Evolutionary conservation across 2,797 vertebrate species (phyloP), one percentile per base, ranked within the genome.

Genomic region (Eulemur albifrons): DNA sequence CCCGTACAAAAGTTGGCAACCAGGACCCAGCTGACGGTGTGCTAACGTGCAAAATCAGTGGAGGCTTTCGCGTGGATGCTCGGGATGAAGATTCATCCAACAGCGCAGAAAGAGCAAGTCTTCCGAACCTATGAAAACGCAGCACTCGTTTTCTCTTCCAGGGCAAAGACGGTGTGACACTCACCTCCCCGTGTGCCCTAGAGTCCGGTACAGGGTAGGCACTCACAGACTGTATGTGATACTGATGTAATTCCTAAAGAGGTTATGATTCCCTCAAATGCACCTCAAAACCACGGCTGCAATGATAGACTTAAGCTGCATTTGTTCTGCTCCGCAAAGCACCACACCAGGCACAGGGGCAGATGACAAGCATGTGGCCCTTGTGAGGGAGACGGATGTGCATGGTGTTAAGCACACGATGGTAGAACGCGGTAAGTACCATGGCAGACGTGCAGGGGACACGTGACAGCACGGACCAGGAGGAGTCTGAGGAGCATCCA

Each of bases 311-410:
- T 84, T 80, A 30, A 59, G 32, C 7, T 3, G 12, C 20, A 5
- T 6, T 54, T 14, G 8, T 83, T 18, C 79, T 20, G 12, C 48
- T n/a, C 59, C 23, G 76, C 82, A 72, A 11, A 72, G 85, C 43
- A 12, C 72, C 70, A 13, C 3, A 1, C 61, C 57, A 23, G 91
- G 40, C 40, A 27, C 12, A 2, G 0, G 54, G 76, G 32, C 86
- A 50, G 90, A 82, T 12, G 59, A 81, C 69, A 88, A 85, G 20
- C 79, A 69, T 15, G 20, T 30, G 88, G 72, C 8, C 88, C 87
- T 54, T 32, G 18, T 0, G 50, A 45, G 67, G 12, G 52, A 79
- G 50, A n/a, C 65, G 69, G 79, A 27, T n/a, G 83, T 45, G 65
- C 30, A 3, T 7, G n/a, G 59, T 43, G 30, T 77, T 70, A 17